These are phyloP conservation scores for Rutilus rutilus DNA, from an alignment of 2,113 vertebrate genomes.

Conservation along the genomic window DNA sequence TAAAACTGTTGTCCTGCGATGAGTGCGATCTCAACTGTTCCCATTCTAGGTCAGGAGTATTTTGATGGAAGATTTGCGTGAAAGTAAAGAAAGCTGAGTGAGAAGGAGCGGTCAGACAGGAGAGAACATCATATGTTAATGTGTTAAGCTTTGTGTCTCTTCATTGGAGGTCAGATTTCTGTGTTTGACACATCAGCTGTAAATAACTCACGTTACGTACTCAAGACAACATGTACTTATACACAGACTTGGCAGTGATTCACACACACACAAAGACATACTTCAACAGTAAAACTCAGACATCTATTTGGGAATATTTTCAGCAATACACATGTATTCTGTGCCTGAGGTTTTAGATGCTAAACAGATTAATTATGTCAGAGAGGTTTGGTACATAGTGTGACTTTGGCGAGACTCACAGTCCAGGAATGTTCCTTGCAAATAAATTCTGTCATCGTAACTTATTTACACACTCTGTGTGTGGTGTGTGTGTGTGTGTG, in stretches of 20 bases:
- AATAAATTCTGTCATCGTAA: constrained; percentile 11
- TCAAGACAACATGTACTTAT: not conserved
- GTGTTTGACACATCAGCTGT: not conserved
- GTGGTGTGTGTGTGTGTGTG: not conserved
- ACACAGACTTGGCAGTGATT: not conserved
- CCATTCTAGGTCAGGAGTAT: not conserved
- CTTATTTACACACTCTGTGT: not conserved
- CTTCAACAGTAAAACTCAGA: not conserved
- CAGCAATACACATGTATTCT: not conserved
- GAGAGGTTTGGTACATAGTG: constrained; percentile 31
- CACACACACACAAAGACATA: constrained; percentile 16
- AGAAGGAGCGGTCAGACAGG: not conserved
- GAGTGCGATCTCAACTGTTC: not conserved
- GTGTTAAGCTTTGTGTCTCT: not conserved
- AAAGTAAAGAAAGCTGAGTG: not conserved
- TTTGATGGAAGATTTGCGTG: not conserved
- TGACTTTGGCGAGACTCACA: constrained; percentile 42
- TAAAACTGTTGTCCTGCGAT: not conserved
- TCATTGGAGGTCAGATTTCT: not conserved
- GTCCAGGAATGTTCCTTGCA: constrained; percentile 35
- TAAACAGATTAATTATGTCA: constrained; percentile 42
- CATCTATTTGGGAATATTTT: not conserved
- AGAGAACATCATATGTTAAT: not conserved
- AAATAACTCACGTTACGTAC: not conserved
- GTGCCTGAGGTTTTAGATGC: not conserved